Evolutionary conservation across 2,888 invertebrate genomes (phyloP).

Genomic region (Malthinus seriepunctatus): DNA sequence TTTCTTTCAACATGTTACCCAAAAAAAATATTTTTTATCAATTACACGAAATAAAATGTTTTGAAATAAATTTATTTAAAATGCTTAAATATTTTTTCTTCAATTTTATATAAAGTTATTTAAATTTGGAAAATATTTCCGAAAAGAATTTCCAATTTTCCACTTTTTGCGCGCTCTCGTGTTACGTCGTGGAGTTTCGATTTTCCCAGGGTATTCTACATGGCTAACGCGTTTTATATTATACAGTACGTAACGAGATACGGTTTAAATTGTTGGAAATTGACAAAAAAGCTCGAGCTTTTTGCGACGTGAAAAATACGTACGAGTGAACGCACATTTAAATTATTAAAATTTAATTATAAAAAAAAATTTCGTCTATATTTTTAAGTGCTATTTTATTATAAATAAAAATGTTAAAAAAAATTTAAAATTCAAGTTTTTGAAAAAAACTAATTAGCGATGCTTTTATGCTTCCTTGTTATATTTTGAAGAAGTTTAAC

Average conservation of each 20-base stretch:
- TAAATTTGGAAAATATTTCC: too few relatives aligned
- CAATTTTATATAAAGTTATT: too few relatives aligned
- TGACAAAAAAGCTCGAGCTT: slow-evolving; percentile 14
- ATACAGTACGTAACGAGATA: slow-evolving; percentile 25
- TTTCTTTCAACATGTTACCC: slow-evolving; percentile 5
- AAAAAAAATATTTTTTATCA: not conserved
- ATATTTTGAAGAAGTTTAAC: slow-evolving; percentile 20
- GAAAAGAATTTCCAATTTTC: not conserved
- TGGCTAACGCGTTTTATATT: slow-evolving; percentile 28
- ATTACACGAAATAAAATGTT: not conserved
- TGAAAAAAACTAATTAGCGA: not conserved
- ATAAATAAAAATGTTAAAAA: too few relatives aligned
- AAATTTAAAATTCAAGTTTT: too few relatives aligned
- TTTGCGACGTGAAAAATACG: slow-evolving; percentile 8
- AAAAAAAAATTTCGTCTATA: not conserved
- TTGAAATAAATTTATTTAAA: too few relatives aligned
- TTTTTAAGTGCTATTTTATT: not conserved
- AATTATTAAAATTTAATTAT: not conserved
- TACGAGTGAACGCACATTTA: not conserved
- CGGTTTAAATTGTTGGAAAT: slow-evolving; percentile 16
- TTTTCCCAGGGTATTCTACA: slow-evolving; percentile 35
- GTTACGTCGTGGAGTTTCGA: slow-evolving; percentile 27
- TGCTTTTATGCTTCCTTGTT: slow-evolving; percentile 13
- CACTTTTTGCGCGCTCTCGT: slow-evolving; percentile 30
- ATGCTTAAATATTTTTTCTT: too few relatives aligned